These are phyloP conservation scores for Pycnonotus jocosus DNA, from an alignment of 2,113 vertebrate species.

Conservation along the genomic window DNA sequence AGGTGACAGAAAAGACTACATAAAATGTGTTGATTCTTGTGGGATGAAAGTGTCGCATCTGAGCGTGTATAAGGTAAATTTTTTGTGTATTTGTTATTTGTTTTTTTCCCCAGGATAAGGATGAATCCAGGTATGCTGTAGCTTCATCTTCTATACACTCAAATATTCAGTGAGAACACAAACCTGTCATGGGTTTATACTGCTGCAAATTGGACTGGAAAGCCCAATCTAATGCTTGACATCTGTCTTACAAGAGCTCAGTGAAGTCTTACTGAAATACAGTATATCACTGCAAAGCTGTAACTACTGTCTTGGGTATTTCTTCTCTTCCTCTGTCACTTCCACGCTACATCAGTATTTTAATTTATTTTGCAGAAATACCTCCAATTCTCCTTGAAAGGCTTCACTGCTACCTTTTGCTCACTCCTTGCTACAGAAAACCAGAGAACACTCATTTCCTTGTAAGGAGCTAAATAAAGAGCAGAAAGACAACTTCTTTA, in stretches of 20 bases:
- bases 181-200: neutral
- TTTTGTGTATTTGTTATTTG: neutral
- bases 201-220: slow-evolving; percentile 3
- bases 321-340: neutral
- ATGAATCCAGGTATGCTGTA: neutral
- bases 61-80: neutral
- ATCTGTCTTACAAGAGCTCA: neutral
- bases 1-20: neutral
- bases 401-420: neutral
- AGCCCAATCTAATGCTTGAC: neutral
- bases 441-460: neutral
- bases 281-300: neutral
- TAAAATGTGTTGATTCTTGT: neutral
- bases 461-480: neutral
- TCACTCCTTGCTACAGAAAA: neutral
- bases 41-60: neutral
- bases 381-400: slow-evolving; percentile 2
- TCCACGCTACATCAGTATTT: neutral
- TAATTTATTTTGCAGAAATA: neutral
- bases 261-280: neutral
- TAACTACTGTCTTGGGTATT: slow-evolving; percentile 12
- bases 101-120: neutral
- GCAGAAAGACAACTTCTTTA: neutral
- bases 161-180: neutral
- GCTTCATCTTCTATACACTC: neutral